phyloP scores from a whole-genome alignment of 2,113 vertebrate genomes.

The Formicarius rufipectus region DNA sequence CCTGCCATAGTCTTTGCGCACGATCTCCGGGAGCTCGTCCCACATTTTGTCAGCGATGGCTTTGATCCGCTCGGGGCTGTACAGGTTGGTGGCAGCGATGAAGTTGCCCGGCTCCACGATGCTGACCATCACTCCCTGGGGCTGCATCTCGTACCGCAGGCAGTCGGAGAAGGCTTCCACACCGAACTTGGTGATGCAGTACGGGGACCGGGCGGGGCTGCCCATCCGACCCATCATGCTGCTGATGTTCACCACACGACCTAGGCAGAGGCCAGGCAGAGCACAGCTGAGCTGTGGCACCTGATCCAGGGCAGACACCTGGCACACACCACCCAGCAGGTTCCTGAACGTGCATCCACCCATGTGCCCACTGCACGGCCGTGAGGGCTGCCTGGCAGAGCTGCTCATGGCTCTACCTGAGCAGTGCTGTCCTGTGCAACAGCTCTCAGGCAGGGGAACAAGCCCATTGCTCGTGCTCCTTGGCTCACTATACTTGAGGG shows the following conservation, averaged over 20 bases:
- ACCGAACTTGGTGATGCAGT: conserved; percentile 82
- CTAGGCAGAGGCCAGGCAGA: neutral
- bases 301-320: neutral
- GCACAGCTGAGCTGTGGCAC: neutral
- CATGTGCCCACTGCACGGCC: accelerated
- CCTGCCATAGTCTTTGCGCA: conserved; percentile 76
- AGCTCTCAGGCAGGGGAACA: neutral
- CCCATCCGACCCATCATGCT: conserved; percentile 82
- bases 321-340: neutral
- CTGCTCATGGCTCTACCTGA: neutral
- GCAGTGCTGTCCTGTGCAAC: neutral
- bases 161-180: conserved; percentile 83
- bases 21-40: conserved; percentile 73
- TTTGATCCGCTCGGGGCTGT: conserved; percentile 76
- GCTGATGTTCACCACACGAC: conserved; percentile 80
- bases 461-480: neutral
- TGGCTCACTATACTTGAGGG: neutral
- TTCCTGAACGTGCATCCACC: accelerated
- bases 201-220: conserved; percentile 73
- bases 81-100: conserved; percentile 78
- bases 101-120: conserved; percentile 83
- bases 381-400: neutral
- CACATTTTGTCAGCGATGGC: conserved; percentile 79
- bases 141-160: conserved; percentile 80
- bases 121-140: conserved; percentile 77